Evolutionary conservation across 2,113 vertebrate species (phyloP).

Genomic region (Proteles cristata): DNA sequence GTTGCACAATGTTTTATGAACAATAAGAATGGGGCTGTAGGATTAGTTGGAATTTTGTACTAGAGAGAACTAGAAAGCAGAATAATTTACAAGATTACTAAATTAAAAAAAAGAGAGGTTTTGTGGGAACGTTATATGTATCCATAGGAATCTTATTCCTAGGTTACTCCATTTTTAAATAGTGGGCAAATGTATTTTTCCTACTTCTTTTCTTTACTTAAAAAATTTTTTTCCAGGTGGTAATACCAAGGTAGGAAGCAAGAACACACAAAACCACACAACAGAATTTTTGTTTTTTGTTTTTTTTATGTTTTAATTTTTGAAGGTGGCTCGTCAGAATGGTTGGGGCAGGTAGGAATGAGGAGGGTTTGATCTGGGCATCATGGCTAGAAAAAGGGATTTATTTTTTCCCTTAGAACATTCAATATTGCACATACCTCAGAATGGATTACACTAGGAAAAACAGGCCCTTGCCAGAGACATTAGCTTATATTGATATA

Average conservation of each 20-base stretch:
- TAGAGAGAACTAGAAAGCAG: conserved; percentile 8
- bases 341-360: conserved; percentile 9
- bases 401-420: conserved; percentile 28
- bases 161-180: conserved; percentile 49
- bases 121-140: background rate
- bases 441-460: conserved; percentile 58
- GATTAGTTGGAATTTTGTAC: conserved; percentile 27
- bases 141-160: conserved; percentile 32
- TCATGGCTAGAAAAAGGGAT: conserved; percentile 7
- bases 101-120: background rate
- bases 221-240: conserved; percentile 18
- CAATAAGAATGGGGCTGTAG: conserved; percentile 13
- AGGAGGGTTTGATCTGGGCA: conserved; percentile 27
- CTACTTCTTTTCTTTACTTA: conserved; percentile 27
- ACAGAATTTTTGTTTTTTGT: background rate
- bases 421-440: background rate
- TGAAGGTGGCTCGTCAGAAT: background rate
- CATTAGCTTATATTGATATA: conserved; percentile 67
- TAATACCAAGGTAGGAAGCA: background rate
- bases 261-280: background rate
- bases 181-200: conserved; percentile 25
- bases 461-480: conserved; percentile 65
- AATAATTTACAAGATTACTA: conserved; percentile 45
- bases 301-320: conserved; percentile 29
- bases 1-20: background rate